Evolutionary conservation across 2,797 vertebrate species (phyloP).

Genomic region (Ficedula albicollis): DNA sequence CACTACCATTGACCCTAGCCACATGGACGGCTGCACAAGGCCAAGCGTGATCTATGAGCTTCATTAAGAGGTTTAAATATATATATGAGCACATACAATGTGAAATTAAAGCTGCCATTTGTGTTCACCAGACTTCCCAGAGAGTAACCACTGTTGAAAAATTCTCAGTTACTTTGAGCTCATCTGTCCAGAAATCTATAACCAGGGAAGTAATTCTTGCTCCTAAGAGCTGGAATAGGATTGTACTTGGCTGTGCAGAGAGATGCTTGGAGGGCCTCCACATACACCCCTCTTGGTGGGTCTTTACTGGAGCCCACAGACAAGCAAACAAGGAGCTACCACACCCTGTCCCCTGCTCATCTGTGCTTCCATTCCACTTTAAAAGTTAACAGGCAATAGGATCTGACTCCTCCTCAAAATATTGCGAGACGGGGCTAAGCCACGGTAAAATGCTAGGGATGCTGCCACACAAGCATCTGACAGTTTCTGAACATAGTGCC

Average conservation of each 20-base stretch:
- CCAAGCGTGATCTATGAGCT: slow-evolving; percentile 61
- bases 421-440: accelerated
- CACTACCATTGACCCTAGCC: slow-evolving; percentile 40
- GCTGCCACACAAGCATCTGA: background rate
- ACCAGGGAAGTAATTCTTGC: background rate
- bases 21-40: slow-evolving; percentile 27
- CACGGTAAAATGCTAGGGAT: background rate
- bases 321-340: accelerated
- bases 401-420: background rate
- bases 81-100: background rate
- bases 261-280: background rate
- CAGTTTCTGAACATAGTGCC: background rate
- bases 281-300: background rate
- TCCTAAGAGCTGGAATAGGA: background rate
- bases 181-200: background rate
- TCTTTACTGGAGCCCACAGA: background rate
- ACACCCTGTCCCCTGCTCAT: background rate
- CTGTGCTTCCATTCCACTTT: background rate
- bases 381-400: background rate
- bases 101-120: background rate
- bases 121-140: background rate
- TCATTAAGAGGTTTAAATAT: slow-evolving; percentile 65
- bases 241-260: background rate
- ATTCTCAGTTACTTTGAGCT: background rate
- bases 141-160: background rate